Evolutionary conservation across 2,797 vertebrate genomes (phyloP), one percentile per base, ranked within the genome.

Genomic region (Picus viridis): DNA sequence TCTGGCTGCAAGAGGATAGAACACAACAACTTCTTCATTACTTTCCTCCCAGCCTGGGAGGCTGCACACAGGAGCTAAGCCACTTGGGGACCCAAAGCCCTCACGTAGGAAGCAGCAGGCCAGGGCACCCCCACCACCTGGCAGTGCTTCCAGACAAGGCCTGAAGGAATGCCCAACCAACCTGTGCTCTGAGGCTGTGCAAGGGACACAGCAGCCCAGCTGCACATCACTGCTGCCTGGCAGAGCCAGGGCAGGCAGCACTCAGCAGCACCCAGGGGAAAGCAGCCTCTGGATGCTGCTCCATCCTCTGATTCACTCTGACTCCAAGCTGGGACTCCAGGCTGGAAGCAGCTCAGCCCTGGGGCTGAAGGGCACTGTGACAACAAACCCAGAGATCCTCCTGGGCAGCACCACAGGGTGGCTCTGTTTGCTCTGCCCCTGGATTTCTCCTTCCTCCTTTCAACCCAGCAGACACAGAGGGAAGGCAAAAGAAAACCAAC

Each of bases 1-100:
- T 99, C 99, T 1, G 99, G 99, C 99, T 99, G 90, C 7, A 58
- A 91, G 41, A 32, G 56, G 24, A 61, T 4, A 56, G 36, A 80
- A 61, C 0, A 6, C 26, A 79, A 34, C 20, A 57, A 30, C 26
- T 8, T 7, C 29, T 13, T 39, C 20, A 7, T 2, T 8, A 10
- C 29, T 23, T 9, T 20, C 8, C 14, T 9, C 49, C 3, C 8
- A 17, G 8, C 4, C 18, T 3, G 3, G 51, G 10, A 8, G 3
- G 12, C 56, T 24, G 7, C 22, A 9, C 0, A 1, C 7, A 47
- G 27, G 12, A 61, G 8, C 16, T 5, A 13, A 82, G 27, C 24
- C 59, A 20, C 64, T 2, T 0, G 7, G 58, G 7, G 14, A 51
- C 41, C 64, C 12, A 4, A 6, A 14, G n/a, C 29, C 65, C 8